phyloP scores from a whole-genome alignment of 2,797 vertebrate genomes.

The Helostoma temminkii region DNA sequence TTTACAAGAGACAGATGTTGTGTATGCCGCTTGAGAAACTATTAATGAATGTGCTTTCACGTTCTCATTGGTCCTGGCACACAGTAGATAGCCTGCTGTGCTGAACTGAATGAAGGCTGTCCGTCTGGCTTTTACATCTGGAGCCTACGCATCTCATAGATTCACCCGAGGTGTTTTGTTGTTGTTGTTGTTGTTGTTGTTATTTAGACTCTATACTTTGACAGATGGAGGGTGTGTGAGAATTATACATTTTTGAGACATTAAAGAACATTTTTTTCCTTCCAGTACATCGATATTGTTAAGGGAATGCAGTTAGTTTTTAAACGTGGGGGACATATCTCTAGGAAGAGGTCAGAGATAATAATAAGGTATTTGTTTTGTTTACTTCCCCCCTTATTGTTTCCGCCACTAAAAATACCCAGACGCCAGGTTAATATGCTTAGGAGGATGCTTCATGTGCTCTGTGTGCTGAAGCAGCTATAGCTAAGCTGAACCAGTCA shows the following conservation, averaged over 20 bases:
- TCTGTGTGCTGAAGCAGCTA: slow-evolving; percentile 15
- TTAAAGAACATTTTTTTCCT: neutral
- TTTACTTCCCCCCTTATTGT: slow-evolving; percentile 19
- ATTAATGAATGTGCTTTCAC: slow-evolving; percentile 51
- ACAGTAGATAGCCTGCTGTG: slow-evolving; percentile 18
- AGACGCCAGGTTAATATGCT: slow-evolving; percentile 19
- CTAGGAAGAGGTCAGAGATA: neutral
- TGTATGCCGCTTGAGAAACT: slow-evolving; percentile 51
- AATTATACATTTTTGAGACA: slow-evolving; percentile 1
- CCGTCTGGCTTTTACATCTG: slow-evolving; percentile 46
- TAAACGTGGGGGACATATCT: neutral
- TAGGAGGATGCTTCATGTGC: neutral
- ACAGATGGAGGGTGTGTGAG: slow-evolving; percentile 1
- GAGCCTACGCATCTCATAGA: slow-evolving; percentile 16
- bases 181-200: neutral
- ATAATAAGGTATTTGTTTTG: slow-evolving; percentile 9
- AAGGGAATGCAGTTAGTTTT: neutral
- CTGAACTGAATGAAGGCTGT: slow-evolving; percentile 33
- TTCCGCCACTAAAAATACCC: slow-evolving; percentile 34
- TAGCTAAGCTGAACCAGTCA: slow-evolving; percentile 26
- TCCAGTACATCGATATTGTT: neutral
- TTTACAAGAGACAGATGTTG: slow-evolving; percentile 47
- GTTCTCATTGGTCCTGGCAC: slow-evolving; percentile 32
- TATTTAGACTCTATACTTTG: neutral
- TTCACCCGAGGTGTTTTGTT: slow-evolving; percentile 10